Evolutionary conservation across 2,888 invertebrate species (phyloP).

Genomic region (Drosophila eohydei): DNA sequence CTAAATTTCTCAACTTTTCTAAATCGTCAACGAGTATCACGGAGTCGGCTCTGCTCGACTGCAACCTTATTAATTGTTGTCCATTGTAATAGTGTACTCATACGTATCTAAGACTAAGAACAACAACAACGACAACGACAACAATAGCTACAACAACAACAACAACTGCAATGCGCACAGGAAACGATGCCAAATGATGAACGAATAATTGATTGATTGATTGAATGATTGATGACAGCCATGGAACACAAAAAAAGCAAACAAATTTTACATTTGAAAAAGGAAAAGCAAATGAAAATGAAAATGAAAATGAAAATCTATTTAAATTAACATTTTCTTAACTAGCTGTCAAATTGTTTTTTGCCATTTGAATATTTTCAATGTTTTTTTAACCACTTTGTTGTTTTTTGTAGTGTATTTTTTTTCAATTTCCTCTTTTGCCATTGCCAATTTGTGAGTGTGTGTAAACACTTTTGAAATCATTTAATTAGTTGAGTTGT

Average conservation of each 20-base stretch:
- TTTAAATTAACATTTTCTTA: constrained; percentile 32
- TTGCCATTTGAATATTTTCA: background rate
- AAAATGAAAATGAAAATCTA: constrained; percentile 17
- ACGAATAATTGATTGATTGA: constrained; percentile 54
- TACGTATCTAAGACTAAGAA: constrained; percentile 38
- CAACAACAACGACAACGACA: constrained; percentile 8
- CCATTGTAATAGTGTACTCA: constrained; percentile 49
- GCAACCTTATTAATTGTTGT: constrained; percentile 11
- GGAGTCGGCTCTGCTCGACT: constrained; percentile 2
- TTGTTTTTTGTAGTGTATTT: constrained; percentile 38
- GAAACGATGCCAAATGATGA: constrained; percentile 65
- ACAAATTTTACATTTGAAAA: constrained; percentile 20
- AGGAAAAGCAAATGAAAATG: background rate
- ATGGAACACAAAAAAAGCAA: constrained; percentile 11
- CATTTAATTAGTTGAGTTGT: constrained; percentile 33
- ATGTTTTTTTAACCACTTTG: constrained; percentile 5
- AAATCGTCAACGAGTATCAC: background rate
- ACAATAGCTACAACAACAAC: constrained; percentile 24
- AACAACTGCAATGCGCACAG: constrained; percentile 9
- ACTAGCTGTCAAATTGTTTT: constrained; percentile 50
- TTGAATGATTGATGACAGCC: constrained; percentile 33
- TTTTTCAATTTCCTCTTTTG: background rate
- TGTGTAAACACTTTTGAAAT: constrained; percentile 51
- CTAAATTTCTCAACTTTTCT: background rate
- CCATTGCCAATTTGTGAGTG: constrained; percentile 47